Conservation (phyloP, 2,888 invertebrate genomes). For the Drosophila suboccidentalis region DNA sequence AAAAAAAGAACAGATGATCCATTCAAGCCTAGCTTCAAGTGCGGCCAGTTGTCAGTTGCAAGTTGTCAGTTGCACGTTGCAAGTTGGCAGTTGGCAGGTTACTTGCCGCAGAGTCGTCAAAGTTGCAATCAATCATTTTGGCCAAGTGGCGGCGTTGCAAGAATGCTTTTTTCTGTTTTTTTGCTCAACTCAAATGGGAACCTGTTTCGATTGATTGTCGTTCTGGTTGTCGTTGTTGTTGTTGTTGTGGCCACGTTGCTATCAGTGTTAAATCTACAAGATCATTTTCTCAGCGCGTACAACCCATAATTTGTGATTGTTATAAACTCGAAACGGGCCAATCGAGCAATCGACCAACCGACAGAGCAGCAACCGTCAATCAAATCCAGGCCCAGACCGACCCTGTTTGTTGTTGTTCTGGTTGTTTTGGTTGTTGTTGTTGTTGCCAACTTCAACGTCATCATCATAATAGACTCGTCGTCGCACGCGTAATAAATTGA, state of each 20-base stretch:
- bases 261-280: slow-evolving; percentile 83
- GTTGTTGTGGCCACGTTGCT: slow-evolving; percentile 38
- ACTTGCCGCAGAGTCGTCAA: slow-evolving; percentile 75
- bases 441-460: slow-evolving; percentile 20
- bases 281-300: slow-evolving; percentile 72
- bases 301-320: slow-evolving; percentile 81
- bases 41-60: slow-evolving; percentile 36
- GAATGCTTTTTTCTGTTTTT: slow-evolving; percentile 38
- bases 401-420: slow-evolving; percentile 7
- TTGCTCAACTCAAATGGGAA: slow-evolving; percentile 65
- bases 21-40: slow-evolving; percentile 37
- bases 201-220: slow-evolving; percentile 67
- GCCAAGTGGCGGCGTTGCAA: slow-evolving; percentile 60
- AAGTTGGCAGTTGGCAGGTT: slow-evolving; percentile 46
- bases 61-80: slow-evolving; percentile 27
- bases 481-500: slow-evolving; percentile 81
- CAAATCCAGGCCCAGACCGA: slow-evolving; percentile 26
- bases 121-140: slow-evolving; percentile 81
- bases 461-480: slow-evolving; percentile 75
- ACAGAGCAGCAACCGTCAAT: slow-evolving; percentile 48
- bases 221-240: not conserved
- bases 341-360: slow-evolving; percentile 53
- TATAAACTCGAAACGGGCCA: slow-evolving; percentile 73
- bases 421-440: not conserved
- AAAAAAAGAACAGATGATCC: slow-evolving; percentile 45